Evolutionary conservation across 1,140 invertebrate genomes (phyloP), one percentile per base, ranked within the genome.

Genomic region (Hylyphantes graminicola): DNA sequence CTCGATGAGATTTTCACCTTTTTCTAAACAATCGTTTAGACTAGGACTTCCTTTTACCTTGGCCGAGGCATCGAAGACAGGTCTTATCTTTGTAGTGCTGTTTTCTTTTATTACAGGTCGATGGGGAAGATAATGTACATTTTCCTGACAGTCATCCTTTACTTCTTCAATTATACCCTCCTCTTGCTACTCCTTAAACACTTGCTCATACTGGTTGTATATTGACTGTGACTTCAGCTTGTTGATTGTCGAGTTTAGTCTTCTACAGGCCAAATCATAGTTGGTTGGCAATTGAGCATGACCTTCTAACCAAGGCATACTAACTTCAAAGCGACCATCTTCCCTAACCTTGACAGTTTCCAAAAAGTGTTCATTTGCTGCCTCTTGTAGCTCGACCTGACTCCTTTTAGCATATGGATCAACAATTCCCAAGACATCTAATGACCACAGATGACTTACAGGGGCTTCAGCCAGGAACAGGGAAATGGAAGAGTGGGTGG

Each of bases 301-400:
- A n/a, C 86, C 88, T 59, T 88, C 86, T 12, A 87, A 68, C 87
- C 87, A 90, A 51, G 88, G 88, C 50, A 89, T 85, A 75, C 86
- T 73, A 61, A 89, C 87, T 86, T 88, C 86, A 75, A 88, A 88
- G 51, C 88, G 80, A 35, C 86, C 85, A 63, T 88, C 78, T 70
- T 87, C 73, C 70, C 87, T 73, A n/a, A 87, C 77, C 61, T 65
- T 80, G 35, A 88, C 86, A 7, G 89, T 88, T 9, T 48, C 86
- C 19, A 63, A 19, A 86, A 89, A 89, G 75, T 89, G 80, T 15
- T 86, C 77, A 48, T 85, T 68, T 5, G 87, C 86, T 11, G 73
- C 86, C 54, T 85, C 78, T 77, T 88, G 75, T 19, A 73, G 35
- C 68, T 87, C 87, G 13, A 64, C 35, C 63, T 88, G 51, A 13